phyloP scores from a whole-genome alignment of 2,888 invertebrate species.

The Coremacera marginata region DNA sequence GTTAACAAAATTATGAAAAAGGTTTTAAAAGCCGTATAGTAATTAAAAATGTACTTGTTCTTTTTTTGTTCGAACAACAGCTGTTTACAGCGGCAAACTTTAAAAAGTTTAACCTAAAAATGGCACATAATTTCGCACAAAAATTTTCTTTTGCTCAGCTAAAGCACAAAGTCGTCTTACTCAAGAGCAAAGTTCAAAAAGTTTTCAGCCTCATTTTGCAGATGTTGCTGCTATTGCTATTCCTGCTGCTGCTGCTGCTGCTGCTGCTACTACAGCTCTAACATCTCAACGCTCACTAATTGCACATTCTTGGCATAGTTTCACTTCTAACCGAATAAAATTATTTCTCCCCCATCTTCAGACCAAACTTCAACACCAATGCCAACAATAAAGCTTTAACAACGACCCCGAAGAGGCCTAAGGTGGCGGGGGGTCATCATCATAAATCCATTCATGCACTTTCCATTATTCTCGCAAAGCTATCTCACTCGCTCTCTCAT shows the following conservation, averaged over 20 bases:
- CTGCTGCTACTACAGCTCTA: background rate
- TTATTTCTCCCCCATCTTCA: conserved; percentile 50
- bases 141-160: background rate
- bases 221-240: conserved; percentile 16
- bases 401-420: background rate
- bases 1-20: too few species aligned
- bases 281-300: conserved; percentile 78
- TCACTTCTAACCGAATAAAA: conserved; percentile 73
- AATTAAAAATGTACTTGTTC: too few species aligned
- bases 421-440: background rate
- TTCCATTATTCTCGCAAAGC: background rate
- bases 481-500: background rate
- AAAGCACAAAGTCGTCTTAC: background rate
- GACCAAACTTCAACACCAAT: background rate
- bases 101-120: too few species aligned
- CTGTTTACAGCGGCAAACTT: too few species aligned
- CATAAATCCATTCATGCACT: conserved; percentile 33
- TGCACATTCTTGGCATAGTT: conserved; percentile 98
- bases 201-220: conserved; percentile 31
- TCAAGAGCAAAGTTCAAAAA: conserved; percentile 33
- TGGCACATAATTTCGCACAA: too few species aligned
- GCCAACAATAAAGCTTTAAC: background rate
- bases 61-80: too few species aligned
- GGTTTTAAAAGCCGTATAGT: too few species aligned
- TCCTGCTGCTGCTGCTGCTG: conserved; percentile 10